A percentile compares a stretch with the other conserved stretches of the same genome.
Evolutionary conservation across 2,888 invertebrate species (phyloP).

Genomic region (Sesamia inferens): DNA sequence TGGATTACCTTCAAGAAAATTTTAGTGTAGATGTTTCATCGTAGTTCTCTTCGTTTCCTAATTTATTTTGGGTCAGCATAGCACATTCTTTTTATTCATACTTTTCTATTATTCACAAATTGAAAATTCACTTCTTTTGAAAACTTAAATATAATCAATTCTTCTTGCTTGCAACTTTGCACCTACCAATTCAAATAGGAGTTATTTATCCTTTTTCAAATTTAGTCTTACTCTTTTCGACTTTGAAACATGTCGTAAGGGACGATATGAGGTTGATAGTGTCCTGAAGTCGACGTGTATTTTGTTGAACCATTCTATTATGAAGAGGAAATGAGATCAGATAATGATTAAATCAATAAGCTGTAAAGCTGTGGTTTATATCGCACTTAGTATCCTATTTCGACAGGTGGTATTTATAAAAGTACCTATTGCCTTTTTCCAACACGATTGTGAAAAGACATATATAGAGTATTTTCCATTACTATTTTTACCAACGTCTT

Average conservation of each 20-base stretch:
- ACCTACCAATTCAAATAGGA: not conserved
- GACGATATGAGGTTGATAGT: not conserved
- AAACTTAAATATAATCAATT: not conserved
- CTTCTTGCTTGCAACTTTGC: not conserved
- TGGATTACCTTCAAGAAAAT: slow-evolving; percentile 1
- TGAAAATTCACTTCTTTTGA: not conserved
- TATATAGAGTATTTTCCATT: slow-evolving; percentile 6
- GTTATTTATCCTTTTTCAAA: slow-evolving; percentile 2
- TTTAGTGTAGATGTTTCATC: not conserved
- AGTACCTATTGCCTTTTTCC: slow-evolving; percentile 1
- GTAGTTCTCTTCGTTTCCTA: not conserved
- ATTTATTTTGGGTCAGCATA: not conserved
- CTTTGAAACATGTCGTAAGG: not conserved
- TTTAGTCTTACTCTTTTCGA: not conserved
- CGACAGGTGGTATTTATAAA: slow-evolving; percentile 4
- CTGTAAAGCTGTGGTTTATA: slow-evolving; percentile 27
- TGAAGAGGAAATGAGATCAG: slow-evolving; percentile 11
- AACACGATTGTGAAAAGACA: slow-evolving; percentile 3
- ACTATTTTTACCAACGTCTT: slow-evolving; percentile 22
- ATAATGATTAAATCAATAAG: slow-evolving; percentile 30
- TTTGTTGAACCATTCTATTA: not conserved
- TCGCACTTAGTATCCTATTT: slow-evolving; percentile 19
- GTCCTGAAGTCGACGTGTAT: not conserved
- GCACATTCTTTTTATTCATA: not conserved
- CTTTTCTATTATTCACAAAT: not conserved